Evolutionary conservation across 2,797 vertebrate genomes (phyloP), one percentile per base, ranked within the genome.

Genomic region (Mormyrus proboscirostris): DNA sequence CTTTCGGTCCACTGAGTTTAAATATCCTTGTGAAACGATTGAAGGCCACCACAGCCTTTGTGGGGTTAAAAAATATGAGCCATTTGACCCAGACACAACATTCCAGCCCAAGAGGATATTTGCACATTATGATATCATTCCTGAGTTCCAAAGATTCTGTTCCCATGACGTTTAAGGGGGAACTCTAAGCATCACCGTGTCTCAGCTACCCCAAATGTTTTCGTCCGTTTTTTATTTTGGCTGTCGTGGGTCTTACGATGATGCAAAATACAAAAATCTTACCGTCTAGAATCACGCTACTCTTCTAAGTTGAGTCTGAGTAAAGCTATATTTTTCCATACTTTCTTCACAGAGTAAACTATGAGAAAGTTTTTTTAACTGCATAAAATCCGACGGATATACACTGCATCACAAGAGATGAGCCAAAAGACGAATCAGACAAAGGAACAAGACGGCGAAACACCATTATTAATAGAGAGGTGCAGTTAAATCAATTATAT

Each of bases 71-170:
- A 89, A 92, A 91, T 90, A 69, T 9, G 85, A 91, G 88, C 88
- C 85, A 88, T 91, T 76, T 92, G 89, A 91, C 88, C 90, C 90
- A 90, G 89, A 89, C 88, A 14, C 83, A 86, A 88, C 88, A 84
- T 8, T 19, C 79, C 4, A 76, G 84, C 84, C 87, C 19, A 29
- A 85, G 88, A 90, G 89, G 88, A 86, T 59, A 87, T 85, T 91
- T 89, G 88, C 87, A 14, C 86, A 88, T 83, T 50, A 89, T 90
- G 90, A 91, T 91, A 89, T 91, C 92, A 92, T 14, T 86, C 22
- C 47, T 7, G 47, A 86, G 22, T 86, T 50, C 22, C 73, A 79
- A 47, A 85, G 82, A 49, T 22, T 86, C 47, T 29, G 47, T 50
- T 86, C 83, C 83, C 83, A 50, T 51, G 73, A 79, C 19, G 47